A percentile compares a stretch with the other conserved stretches of the same genome.
Conservation (phyloP, 1,140 invertebrate genomes). For the Argopecten irradians region DNA sequence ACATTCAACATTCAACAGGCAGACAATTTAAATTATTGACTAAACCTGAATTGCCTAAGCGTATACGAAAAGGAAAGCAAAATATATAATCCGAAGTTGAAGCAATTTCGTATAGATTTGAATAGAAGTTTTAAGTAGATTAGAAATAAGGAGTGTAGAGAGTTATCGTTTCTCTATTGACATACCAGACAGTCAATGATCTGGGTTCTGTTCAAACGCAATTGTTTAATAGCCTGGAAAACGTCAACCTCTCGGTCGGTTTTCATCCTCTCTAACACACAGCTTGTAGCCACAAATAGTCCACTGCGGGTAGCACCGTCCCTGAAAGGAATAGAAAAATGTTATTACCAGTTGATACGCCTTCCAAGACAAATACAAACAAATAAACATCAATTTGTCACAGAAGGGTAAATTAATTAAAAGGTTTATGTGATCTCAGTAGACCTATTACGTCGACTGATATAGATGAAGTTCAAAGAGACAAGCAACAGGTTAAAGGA, state of each 20-base stretch:
- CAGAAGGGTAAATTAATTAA: too few relatives aligned
- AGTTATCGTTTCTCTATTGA: background rate
- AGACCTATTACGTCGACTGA: too few relatives aligned
- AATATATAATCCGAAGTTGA: background rate
- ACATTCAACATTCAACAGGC: background rate
- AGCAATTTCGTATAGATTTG: background rate
- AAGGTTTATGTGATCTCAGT: too few relatives aligned
- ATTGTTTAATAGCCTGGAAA: slow-evolving; percentile 77
- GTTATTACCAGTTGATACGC: background rate
- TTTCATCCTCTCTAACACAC: slow-evolving; percentile 76
- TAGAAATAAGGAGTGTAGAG: background rate
- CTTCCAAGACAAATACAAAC: background rate
- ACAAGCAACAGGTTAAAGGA: too few relatives aligned
- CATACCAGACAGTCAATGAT: slow-evolving; percentile 71
- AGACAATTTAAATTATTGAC: background rate
- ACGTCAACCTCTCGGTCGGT: slow-evolving; percentile 78
- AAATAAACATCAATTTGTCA: background rate
- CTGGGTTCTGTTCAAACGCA: slow-evolving; percentile 70
- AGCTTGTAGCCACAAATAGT: slow-evolving; percentile 75
- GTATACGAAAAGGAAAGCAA: background rate
- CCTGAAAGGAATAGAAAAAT: slow-evolving; percentile 21
- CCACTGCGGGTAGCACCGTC: slow-evolving; percentile 66
- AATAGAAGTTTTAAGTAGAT: background rate
- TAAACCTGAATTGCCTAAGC: background rate
- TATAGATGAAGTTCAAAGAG: too few relatives aligned